Percentiles rank a stretch among this genome's conserved stretches.
phyloP scores from a whole-genome alignment of 2,113 vertebrate genomes.

The Plestiodon gilberti region DNA sequence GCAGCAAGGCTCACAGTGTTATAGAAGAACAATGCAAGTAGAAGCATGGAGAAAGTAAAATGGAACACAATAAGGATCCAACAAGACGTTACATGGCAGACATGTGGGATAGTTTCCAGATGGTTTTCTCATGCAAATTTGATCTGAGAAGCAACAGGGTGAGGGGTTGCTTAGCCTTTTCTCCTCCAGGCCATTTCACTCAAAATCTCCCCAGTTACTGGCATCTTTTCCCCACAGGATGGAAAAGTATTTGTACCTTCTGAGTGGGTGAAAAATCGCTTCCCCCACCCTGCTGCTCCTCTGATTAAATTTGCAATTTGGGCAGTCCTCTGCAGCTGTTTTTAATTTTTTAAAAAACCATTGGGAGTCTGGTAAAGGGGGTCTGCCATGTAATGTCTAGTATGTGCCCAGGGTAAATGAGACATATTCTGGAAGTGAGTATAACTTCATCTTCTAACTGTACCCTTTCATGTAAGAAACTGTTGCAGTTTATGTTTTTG shows the following conservation, averaged over 20 bases:
- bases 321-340: neutral
- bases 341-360: neutral
- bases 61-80: neutral
- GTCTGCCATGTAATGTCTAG: neutral
- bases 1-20: neutral
- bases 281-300: neutral
- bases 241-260: neutral
- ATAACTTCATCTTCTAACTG: neutral
- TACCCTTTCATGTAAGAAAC: neutral
- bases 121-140: neutral
- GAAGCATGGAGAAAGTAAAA: neutral
- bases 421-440: neutral
- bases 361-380: neutral
- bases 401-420: neutral
- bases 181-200: neutral
- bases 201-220: neutral
- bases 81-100: neutral
- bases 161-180: neutral
- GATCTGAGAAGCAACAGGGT: neutral
- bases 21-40: neutral
- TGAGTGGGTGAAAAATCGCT: neutral
- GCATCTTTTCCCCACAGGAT: neutral
- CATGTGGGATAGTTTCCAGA: neutral
- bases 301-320: neutral
- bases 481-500: neutral